Evolutionary conservation across 1,140 invertebrate species (phyloP).

Genomic region (Atta colombica): DNA sequence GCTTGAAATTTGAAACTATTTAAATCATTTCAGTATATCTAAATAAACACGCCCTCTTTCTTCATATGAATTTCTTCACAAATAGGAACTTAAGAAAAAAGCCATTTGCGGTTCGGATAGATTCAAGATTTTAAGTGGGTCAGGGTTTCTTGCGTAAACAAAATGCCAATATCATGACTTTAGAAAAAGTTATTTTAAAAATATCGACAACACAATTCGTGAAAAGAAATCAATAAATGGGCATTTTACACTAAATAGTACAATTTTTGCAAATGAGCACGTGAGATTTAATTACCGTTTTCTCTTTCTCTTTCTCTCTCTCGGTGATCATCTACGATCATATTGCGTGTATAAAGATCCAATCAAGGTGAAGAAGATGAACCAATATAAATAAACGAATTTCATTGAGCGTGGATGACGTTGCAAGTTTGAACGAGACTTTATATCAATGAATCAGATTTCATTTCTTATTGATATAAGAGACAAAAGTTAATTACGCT

Average conservation of each 20-base stretch:
- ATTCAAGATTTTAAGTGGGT: constrained; percentile 26
- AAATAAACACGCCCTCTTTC: background rate
- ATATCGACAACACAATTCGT: background rate
- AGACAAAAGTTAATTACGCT: background rate
- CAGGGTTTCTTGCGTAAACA: constrained; percentile 21
- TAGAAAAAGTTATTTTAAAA: background rate
- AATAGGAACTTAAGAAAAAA: background rate
- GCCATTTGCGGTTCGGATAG: background rate
- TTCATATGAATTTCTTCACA: background rate
- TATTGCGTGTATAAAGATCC: background rate
- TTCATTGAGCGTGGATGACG: background rate
- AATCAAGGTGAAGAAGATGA: background rate
- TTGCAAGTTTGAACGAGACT: background rate
- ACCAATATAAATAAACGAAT: background rate
- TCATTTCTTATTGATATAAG: background rate
- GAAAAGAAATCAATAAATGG: background rate
- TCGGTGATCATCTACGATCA: background rate
- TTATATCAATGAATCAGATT: background rate
- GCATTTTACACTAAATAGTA: background rate
- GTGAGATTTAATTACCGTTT: background rate
- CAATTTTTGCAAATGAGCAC: background rate
- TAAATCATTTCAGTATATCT: too few species aligned
- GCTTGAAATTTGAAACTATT: background rate
- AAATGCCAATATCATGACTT: background rate
- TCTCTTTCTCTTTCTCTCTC: background rate